Conservation (phyloP, 2,113 vertebrate genomes). For the Tachuris rubrigastra region DNA sequence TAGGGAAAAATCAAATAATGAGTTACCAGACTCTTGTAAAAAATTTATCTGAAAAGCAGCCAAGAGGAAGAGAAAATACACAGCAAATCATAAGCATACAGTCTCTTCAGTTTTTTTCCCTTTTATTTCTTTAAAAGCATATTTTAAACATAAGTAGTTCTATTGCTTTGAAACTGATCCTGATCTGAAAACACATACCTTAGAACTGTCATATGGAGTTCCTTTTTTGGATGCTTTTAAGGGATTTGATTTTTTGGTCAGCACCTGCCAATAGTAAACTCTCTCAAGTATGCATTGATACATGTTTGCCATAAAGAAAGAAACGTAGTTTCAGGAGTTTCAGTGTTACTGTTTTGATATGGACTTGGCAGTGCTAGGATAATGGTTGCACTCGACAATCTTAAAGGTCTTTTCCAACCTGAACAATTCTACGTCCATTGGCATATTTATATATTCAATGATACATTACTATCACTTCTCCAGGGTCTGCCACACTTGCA, state of each 20-base stretch:
- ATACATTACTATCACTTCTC: neutral
- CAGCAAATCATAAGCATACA: neutral
- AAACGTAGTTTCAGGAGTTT: fast-evolving
- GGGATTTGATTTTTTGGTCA: conserved; percentile 54
- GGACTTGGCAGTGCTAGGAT: neutral
- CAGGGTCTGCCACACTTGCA: neutral
- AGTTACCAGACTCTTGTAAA: neutral
- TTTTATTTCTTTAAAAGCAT: neutral
- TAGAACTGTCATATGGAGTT: neutral
- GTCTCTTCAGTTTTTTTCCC: neutral
- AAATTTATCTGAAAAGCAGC: neutral
- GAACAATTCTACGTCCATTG: neutral
- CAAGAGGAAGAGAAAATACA: neutral
- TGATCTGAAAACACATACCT: conserved; percentile 20
- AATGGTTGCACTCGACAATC: neutral
- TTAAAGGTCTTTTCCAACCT: neutral
- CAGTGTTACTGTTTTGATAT: neutral
- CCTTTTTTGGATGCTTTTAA: conserved; percentile 38
- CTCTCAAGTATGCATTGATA: neutral
- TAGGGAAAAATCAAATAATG: conserved; percentile 40
- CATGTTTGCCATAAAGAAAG: neutral
- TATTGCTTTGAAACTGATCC: neutral
- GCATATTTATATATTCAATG: neutral
- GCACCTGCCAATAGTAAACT: conserved; percentile 35
- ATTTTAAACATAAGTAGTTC: neutral